Evolutionary conservation across 2,797 vertebrate genomes (phyloP).

Genomic region (Staurois parvus): DNA sequence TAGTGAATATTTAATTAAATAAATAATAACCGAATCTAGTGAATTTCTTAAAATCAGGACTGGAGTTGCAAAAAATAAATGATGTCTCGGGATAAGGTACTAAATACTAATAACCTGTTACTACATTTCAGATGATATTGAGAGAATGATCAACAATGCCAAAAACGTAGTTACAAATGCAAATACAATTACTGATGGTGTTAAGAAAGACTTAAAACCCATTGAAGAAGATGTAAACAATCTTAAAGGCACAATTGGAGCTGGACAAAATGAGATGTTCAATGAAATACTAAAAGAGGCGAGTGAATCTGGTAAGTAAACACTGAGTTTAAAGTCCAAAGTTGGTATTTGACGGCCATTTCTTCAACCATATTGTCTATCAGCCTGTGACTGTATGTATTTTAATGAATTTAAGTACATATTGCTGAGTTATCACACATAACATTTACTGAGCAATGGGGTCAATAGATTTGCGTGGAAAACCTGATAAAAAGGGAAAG

Average conservation of each 20-base stretch:
- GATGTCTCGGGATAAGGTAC: not conserved
- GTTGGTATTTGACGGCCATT: too few species aligned
- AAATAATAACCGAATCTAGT: not conserved
- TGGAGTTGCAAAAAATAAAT: not conserved
- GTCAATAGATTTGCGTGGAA: too few species aligned
- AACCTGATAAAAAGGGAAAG: too few species aligned
- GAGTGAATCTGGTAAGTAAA: conserved; percentile 79
- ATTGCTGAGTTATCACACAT: too few species aligned
- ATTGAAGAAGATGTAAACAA: conserved; percentile 83
- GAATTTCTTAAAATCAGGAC: not conserved
- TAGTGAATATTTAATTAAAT: not conserved
- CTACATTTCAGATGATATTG: conserved; percentile 78
- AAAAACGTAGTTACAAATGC: conserved; percentile 80
- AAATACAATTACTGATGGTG: conserved; percentile 72
- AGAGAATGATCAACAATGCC: conserved; percentile 76
- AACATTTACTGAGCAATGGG: too few species aligned
- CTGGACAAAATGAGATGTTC: conserved; percentile 74
- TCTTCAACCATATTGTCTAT: too few species aligned
- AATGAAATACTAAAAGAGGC: conserved; percentile 80
- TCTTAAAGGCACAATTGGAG: conserved; percentile 74
- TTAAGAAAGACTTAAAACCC: conserved; percentile 79
- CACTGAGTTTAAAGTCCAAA: not conserved
- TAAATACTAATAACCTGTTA: not conserved
- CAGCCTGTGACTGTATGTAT: too few species aligned
- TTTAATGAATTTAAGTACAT: too few species aligned